Percentiles rank a stretch among this genome's conserved stretches.
Evolutionary conservation across 2,797 vertebrate genomes (phyloP).

Genomic region (Rousettus madagascariensis): DNA sequence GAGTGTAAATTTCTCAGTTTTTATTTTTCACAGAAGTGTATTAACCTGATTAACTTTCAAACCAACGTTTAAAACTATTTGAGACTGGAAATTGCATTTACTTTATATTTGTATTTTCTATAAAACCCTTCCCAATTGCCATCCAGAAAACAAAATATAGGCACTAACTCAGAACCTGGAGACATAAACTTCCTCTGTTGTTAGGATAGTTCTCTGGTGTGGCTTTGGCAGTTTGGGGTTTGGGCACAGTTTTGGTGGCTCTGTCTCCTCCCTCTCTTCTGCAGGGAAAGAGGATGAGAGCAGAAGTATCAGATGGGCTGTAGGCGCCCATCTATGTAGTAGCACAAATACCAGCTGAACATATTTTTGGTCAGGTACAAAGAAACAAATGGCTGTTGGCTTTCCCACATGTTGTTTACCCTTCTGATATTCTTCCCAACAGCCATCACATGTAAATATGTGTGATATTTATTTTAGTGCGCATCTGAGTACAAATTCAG

Average conservation of each 20-base stretch:
- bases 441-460: constrained; percentile 71
- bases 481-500: constrained; percentile 59
- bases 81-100: not conserved
- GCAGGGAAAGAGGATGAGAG: not conserved
- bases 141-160: not conserved
- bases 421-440: constrained; percentile 69
- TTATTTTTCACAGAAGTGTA: not conserved
- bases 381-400: constrained; percentile 75
- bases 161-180: not conserved
- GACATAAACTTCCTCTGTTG: not conserved
- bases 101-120: not conserved
- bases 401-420: constrained; percentile 79
- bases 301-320: constrained; percentile 71
- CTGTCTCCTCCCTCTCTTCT: not conserved
- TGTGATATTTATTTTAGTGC: constrained; percentile 71
- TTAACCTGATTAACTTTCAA: not conserved
- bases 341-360: constrained; percentile 78
- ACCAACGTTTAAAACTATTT: not conserved
- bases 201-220: not conserved
- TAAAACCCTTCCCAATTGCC: not conserved
- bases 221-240: not conserved
- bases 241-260: not conserved
- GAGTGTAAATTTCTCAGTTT: not conserved
- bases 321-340: constrained; percentile 69
- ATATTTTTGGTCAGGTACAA: constrained; percentile 79